phyloP scores from a whole-genome alignment of 2,888 invertebrate species.

The Trachelus stipa region DNA sequence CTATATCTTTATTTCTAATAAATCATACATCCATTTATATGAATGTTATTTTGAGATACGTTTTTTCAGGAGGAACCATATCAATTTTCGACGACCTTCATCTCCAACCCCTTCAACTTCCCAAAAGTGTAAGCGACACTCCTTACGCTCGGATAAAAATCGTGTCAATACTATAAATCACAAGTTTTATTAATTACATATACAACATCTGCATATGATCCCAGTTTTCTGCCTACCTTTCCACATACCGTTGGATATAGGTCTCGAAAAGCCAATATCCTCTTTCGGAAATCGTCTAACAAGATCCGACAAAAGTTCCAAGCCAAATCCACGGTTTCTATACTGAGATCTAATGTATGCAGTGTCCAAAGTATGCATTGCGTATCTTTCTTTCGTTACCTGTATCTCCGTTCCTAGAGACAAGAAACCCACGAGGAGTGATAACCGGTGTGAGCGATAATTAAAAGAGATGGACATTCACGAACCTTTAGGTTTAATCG shows the following conservation, averaged over 20 bases:
- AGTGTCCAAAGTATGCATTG: slow-evolving; percentile 62
- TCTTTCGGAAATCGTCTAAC: slow-evolving; percentile 46
- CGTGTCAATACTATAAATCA: slow-evolving; percentile 53
- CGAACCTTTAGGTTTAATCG: slow-evolving; percentile 61
- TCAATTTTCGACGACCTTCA: slow-evolving; percentile 55
- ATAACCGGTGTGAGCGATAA: not conserved
- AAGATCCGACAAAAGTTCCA: slow-evolving; percentile 54
- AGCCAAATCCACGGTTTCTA: slow-evolving; percentile 58
- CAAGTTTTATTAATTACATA: slow-evolving; percentile 2
- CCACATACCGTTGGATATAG: slow-evolving; percentile 61
- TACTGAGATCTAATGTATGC: slow-evolving; percentile 57
- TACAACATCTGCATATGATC: not conserved
- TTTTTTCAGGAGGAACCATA: slow-evolving; percentile 47
- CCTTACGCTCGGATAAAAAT: slow-evolving; percentile 52
- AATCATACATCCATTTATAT: not conserved
- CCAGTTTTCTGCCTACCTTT: slow-evolving; percentile 46
- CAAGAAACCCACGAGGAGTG: slow-evolving; percentile 8
- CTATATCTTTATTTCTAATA: not conserved
- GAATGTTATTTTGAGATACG: slow-evolving; percentile 8
- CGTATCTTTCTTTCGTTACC: slow-evolving; percentile 47
- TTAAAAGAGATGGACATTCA: not conserved
- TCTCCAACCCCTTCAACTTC: slow-evolving; percentile 57
- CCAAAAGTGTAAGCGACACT: slow-evolving; percentile 59
- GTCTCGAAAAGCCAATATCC: slow-evolving; percentile 62
- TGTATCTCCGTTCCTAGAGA: slow-evolving; percentile 50